phyloP scores from a whole-genome alignment of 1,140 invertebrate species.

The Protaetia brevitarsis region DNA sequence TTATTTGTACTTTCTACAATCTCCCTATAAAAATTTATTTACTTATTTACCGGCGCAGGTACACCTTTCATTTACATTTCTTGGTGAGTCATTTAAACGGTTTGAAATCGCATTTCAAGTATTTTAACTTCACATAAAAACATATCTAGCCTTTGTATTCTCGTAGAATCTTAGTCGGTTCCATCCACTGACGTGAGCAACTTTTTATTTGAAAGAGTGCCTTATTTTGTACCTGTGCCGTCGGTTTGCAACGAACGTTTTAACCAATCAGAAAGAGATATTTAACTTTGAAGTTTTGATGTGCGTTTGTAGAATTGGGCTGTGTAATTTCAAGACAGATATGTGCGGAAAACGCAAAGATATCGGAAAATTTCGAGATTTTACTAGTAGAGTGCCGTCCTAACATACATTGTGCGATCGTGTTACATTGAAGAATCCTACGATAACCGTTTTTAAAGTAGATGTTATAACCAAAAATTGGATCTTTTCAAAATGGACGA shows the following conservation, averaged over 20 bases:
- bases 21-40: no score
- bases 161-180: no score
- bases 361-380: not conserved
- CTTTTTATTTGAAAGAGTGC: not conserved
- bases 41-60: no score
- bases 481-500: conserved; percentile 46
- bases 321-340: not conserved
- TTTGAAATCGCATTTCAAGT: no score
- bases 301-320: conserved; percentile 5
- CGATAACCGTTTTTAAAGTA: not conserved
- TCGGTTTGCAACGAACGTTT: not conserved
- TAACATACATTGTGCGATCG: not conserved
- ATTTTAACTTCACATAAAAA: no score
- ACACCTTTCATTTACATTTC: no score
- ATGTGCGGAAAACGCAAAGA: conserved; percentile 4
- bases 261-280: not conserved
- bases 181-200: not conserved
- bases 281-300: conserved; percentile 8
- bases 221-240: not conserved
- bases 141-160: no score
- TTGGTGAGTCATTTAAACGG: no score
- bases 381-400: not conserved
- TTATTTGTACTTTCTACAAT: no score
- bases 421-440: not conserved
- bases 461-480: conserved; percentile 30